Base-by-base conservation (phyloP, 2,888 invertebrate genomes). In the Leucoptera coffeella region DNA sequence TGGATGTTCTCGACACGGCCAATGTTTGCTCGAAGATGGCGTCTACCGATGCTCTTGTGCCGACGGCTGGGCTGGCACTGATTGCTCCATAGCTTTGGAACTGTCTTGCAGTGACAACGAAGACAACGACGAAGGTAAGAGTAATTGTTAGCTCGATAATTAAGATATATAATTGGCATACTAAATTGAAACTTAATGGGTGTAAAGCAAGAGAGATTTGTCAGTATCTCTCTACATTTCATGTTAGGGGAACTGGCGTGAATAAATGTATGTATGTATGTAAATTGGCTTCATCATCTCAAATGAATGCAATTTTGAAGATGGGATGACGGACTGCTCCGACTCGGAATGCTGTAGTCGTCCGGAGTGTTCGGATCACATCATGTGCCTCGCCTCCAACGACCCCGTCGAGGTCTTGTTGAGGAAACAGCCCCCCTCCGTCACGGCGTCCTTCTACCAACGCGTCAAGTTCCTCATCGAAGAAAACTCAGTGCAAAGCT, bases 321-420 rank as follows among this genome's bases (percentile, higher is more conserved):
- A 99, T 77, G 96, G 96, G 39, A 86, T 97, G 80, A 80, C 84
- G 42, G 99, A 99, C 77, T 99, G 99, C 72, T 90, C 93, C 37
- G 99, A 99, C 72, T 93, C 94, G 53, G 97, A 97, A 65, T 99
- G 99, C 69, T 99, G 99, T 61, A 83, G 84, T 37, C 85, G 86
- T 47, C 78, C 84, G 12, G 80, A 82, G 38, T 96, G 96, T 64
- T 73, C 82, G 25, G 88, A 90, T 47, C 88, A 90, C 67, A 84
- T 91, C 45, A 90, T 94, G 85, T 99, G 97, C 72, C 79, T 92
- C 47, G 87, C 92, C 13, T 93, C 94, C 43, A 92, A 93, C 49
- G 93, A 96, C 55, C 99, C 99, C 0, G 89, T 92, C 11, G 95
- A 96, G 57, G 95, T 99, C 10, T 77, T 99, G 15, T 78, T 96